Evolutionary conservation across 2,888 invertebrate species (phyloP).

Genomic region (Drosophila buzzatii): DNA sequence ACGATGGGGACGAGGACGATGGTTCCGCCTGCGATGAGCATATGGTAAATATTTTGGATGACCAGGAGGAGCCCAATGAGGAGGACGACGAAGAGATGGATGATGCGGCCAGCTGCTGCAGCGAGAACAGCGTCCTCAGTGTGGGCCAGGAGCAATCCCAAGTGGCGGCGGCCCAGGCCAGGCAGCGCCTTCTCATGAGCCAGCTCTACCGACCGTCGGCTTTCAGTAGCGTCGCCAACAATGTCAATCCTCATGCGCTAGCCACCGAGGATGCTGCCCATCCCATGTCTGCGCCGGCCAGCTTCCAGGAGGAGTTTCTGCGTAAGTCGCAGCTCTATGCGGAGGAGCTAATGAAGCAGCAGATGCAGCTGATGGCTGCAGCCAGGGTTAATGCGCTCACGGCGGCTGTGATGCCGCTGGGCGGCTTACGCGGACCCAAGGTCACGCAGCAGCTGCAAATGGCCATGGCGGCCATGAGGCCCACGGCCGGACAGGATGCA

Average conservation of each 20-base stretch:
- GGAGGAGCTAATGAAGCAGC: conserved; percentile 85
- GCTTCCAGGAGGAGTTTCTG: conserved; percentile 85
- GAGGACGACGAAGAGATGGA: conserved; percentile 68
- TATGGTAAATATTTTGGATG: conserved; percentile 53
- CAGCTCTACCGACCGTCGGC: conserved; percentile 71
- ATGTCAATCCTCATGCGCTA: conserved; percentile 12
- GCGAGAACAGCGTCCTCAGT: conserved; percentile 92
- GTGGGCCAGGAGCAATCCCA: conserved; percentile 90
- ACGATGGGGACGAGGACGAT: conserved; percentile 48
- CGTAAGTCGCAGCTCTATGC: conserved; percentile 85
- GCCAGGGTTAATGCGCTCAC: conserved; percentile 84
- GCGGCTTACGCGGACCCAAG: conserved; percentile 85
- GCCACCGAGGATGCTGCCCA: conserved; percentile 30
- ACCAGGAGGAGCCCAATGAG: conserved; percentile 45
- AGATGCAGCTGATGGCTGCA: conserved; percentile 85
- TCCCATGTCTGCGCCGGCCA: conserved; percentile 68
- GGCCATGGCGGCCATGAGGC: conserved; percentile 74
- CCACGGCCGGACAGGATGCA: conserved; percentile 69
- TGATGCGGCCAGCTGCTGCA: conserved; percentile 88
- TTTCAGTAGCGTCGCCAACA: conserved; percentile 57
- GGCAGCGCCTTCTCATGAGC: conserved; percentile 71
- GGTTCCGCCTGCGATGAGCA: conserved; percentile 57
- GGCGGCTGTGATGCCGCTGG: conserved; percentile 60
- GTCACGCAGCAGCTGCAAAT: conserved; percentile 85
- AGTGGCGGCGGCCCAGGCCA: conserved; percentile 66